Conservation (phyloP, 2,113 vertebrate genomes). For the Sminthopsis crassicaudata region DNA sequence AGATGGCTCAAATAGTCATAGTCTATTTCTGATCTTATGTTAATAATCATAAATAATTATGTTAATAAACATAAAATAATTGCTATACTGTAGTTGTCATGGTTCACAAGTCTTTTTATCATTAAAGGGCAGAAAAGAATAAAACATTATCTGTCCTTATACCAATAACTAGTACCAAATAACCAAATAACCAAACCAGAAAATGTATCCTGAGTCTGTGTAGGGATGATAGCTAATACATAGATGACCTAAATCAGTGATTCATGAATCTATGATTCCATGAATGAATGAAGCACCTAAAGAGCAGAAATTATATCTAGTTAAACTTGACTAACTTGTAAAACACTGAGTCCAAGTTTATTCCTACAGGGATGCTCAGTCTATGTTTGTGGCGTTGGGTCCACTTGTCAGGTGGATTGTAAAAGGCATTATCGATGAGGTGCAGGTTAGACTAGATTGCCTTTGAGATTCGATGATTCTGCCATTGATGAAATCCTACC, state of each 20-base stretch:
- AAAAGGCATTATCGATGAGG: not conserved
- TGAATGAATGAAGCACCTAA: not conserved
- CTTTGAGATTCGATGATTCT: not conserved
- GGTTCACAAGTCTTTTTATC: not conserved
- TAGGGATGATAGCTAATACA: not conserved
- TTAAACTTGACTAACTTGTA: not conserved
- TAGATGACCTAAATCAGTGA: not conserved
- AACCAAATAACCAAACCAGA: not conserved
- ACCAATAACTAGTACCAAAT: not conserved
- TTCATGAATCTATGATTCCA: not conserved
- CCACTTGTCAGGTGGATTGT: not conserved
- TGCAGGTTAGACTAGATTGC: not conserved
- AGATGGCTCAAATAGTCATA: not conserved
- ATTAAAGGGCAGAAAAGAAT: not conserved
- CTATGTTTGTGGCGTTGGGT: not conserved
- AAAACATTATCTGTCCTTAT: not conserved
- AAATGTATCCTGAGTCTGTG: not conserved
- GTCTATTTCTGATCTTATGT: not conserved
- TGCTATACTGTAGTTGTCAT: not conserved
- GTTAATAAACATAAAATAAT: not conserved
- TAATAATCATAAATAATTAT: not conserved
- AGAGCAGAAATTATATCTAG: not conserved
- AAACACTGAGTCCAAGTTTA: not conserved
- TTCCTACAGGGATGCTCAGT: not conserved
- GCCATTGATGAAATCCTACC: not conserved